phyloP scores from a whole-genome alignment of 1,140 invertebrate species.

The Anagrus nilaparvatae region DNA sequence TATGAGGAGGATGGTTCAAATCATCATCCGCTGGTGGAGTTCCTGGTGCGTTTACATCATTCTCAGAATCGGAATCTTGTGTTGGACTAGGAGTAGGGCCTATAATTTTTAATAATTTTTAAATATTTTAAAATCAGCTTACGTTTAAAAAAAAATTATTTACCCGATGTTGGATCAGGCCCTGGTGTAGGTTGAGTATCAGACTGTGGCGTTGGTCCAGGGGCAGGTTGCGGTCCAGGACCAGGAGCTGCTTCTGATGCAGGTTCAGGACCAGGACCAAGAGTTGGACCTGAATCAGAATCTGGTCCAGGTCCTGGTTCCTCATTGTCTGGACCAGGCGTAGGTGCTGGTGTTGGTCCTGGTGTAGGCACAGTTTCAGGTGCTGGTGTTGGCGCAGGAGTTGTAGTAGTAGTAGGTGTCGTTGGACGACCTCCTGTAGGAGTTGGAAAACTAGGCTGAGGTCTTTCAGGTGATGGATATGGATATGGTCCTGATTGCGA shows the following conservation, averaged over 20 bases:
- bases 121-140: too few relatives aligned
- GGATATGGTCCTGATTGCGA: too few relatives aligned
- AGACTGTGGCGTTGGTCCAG: slow-evolving; percentile 7
- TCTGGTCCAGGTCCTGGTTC: slow-evolving; percentile 3
- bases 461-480: background rate
- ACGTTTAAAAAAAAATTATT: too few relatives aligned
- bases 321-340: slow-evolving; percentile 2
- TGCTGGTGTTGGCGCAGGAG: slow-evolving; percentile 9
- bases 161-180: background rate
- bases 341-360: slow-evolving; percentile 10
- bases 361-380: too few relatives aligned
- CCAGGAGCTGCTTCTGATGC: slow-evolving; percentile 1
- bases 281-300: background rate
- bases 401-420: background rate
- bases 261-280: slow-evolving; percentile 6
- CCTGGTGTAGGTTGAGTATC: slow-evolving; percentile 7
- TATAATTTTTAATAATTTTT: too few relatives aligned
- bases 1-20: slow-evolving; percentile 59
- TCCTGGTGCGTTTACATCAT: background rate
- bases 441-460: too few relatives aligned
- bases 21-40: slow-evolving; percentile 35
- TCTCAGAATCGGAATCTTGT: too few relatives aligned
- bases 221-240: slow-evolving; percentile 9
- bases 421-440: background rate
- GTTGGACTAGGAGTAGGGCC: too few relatives aligned